Evolutionary conservation across 1,140 invertebrate species (phyloP).

Genomic region (Cepaea nemoralis): DNA sequence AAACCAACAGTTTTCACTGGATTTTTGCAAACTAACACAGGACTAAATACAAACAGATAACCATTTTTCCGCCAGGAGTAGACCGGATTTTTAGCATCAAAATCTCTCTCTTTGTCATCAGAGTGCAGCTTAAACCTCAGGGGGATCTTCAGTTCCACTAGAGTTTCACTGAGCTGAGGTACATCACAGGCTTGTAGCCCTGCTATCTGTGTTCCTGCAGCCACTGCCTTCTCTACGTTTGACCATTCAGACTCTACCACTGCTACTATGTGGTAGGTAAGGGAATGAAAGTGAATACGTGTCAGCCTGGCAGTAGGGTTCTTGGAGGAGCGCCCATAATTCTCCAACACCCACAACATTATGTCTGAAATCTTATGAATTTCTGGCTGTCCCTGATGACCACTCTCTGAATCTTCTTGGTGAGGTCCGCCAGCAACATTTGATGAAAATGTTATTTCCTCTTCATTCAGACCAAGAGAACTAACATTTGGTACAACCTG

Average conservation of each 20-base stretch:
- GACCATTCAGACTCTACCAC: conserved; percentile 66
- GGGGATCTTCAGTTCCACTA: conserved; percentile 69
- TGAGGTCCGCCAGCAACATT: conserved; percentile 70
- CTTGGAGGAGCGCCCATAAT: conserved; percentile 67
- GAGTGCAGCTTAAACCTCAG: conserved; percentile 68
- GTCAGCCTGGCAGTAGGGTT: conserved; percentile 67
- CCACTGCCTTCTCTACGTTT: conserved; percentile 70
- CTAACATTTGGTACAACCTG: conserved; percentile 70
- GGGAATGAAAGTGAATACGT: conserved; percentile 73
- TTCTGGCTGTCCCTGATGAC: conserved; percentile 58
- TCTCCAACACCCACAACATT: conserved; percentile 71
- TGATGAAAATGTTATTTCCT: conserved; percentile 71
- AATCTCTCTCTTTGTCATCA: conserved; percentile 59
- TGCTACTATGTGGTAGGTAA: conserved; percentile 74
- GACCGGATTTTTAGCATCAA: conserved; percentile 67
- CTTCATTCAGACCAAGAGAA: conserved; percentile 73
- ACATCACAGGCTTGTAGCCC: conserved; percentile 72
- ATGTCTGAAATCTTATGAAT: conserved; percentile 72
- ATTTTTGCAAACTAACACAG: conserved; percentile 73
- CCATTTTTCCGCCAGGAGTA: conserved; percentile 69
- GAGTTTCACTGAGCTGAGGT: conserved; percentile 54
- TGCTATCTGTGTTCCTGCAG: conserved; percentile 72
- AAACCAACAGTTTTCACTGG: conserved; percentile 73
- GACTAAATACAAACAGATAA: conserved; percentile 73
- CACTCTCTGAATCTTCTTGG: conserved; percentile 61